These are phyloP conservation scores for Dermolepida albohirtum DNA, from an alignment of 2,888 invertebrate species.

Conservation along the genomic window DNA sequence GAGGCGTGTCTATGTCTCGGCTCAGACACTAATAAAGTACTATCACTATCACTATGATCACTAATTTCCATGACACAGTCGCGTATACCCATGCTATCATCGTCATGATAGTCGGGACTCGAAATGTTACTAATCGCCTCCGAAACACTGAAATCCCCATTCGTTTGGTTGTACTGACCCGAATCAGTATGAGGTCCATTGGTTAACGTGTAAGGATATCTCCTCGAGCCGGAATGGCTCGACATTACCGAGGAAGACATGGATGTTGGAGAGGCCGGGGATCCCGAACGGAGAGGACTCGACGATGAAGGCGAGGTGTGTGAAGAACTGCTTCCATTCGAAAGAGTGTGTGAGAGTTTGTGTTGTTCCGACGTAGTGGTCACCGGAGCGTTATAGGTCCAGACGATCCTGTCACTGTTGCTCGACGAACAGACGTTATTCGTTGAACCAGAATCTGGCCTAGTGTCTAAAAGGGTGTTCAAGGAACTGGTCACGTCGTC, in stretches of 20 bases:
- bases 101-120: constrained; percentile 90
- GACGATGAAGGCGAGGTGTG: constrained; percentile 79
- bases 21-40: constrained; percentile 86
- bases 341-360: constrained; percentile 70
- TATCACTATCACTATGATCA: constrained; percentile 91
- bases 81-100: constrained; percentile 84
- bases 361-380: constrained; percentile 69
- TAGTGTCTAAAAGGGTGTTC: constrained; percentile 86
- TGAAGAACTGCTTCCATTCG: constrained; percentile 71
- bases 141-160: constrained; percentile 84
- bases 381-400: constrained; percentile 93
- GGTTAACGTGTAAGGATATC: constrained; percentile 67
- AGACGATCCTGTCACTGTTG: constrained; percentile 80
- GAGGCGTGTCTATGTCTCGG: constrained; percentile 70
- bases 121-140: constrained; percentile 91
- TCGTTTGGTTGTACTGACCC: constrained; percentile 49
- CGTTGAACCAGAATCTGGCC: constrained; percentile 57
- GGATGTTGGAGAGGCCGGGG: constrained; percentile 82
- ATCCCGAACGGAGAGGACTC: constrained; percentile 77
- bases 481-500: constrained; percentile 94
- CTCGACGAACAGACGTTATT: constrained; percentile 61
- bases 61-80: constrained; percentile 89
- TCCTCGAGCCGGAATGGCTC: constrained; percentile 77
- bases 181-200: constrained; percentile 58
- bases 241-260: constrained; percentile 91